phyloP scores from a whole-genome alignment of 2,113 vertebrate genomes.

The Dicaeum eximium region DNA sequence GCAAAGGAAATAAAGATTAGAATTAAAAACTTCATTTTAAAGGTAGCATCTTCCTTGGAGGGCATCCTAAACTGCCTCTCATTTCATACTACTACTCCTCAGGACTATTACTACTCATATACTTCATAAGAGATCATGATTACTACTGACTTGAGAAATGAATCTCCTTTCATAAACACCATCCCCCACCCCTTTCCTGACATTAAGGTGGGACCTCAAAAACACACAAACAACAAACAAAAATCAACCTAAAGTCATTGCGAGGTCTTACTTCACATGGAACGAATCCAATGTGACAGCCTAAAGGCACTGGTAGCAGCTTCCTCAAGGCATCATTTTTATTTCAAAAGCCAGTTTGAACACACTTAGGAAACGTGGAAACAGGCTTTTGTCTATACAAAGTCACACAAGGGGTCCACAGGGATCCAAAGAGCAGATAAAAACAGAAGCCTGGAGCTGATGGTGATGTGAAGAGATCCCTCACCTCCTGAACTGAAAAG shows the following conservation, averaged over 20 bases:
- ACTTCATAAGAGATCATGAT: background rate
- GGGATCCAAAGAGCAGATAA: background rate
- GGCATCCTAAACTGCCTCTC: background rate
- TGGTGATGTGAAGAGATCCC: background rate
- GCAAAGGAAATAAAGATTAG: background rate
- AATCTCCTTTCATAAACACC: background rate
- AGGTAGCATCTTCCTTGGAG: background rate
- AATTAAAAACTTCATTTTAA: background rate
- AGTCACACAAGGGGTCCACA: background rate
- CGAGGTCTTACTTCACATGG: background rate
- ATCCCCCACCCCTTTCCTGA: fast-evolving
- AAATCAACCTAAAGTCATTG: background rate
- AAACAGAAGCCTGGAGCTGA: background rate
- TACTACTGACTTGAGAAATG: background rate
- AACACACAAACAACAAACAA: background rate
- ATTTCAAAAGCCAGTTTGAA: background rate
- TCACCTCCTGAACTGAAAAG: background rate
- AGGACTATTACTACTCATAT: background rate
- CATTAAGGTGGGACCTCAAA: background rate
- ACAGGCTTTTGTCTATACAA: background rate
- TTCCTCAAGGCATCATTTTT: background rate
- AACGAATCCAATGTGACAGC: background rate
- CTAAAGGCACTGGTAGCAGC: background rate
- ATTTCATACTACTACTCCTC: background rate
- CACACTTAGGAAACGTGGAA: background rate